A percentile compares a stretch with the other conserved stretches of the same genome.
Conservation (phyloP, 2,113 vertebrate species). For the Chaenogobius annularis region DNA sequence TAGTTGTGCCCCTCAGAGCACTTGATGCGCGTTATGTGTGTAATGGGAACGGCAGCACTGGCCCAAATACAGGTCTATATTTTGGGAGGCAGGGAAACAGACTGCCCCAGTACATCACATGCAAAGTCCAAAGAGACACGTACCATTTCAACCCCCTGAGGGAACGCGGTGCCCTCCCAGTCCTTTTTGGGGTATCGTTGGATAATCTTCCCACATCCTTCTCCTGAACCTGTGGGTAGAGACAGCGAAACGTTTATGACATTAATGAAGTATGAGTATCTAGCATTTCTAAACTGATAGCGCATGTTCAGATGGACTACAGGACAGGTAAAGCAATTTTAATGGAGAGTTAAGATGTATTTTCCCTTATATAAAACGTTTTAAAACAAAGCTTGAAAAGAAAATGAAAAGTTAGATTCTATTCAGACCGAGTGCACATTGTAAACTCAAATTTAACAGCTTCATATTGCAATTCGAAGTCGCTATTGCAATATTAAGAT, state of each 20-base stretch:
- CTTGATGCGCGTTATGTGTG: no score
- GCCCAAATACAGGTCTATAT: not conserved
- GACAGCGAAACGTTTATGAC: slow-evolving; percentile 7
- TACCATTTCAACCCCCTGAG: slow-evolving; percentile 98
- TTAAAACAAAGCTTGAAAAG: not conserved
- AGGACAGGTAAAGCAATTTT: not conserved
- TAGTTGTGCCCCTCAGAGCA: no score
- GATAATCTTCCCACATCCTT: slow-evolving; percentile 96
- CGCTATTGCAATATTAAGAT: no score
- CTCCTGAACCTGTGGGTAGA: slow-evolving; percentile 82
- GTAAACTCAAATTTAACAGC: no score
- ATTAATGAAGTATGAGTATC: not conserved
- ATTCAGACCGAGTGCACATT: no score
- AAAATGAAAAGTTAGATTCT: no score
- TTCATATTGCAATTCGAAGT: no score
- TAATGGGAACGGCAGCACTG: no score
- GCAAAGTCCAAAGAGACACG: slow-evolving; percentile 56
- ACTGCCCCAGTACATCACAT: not conserved
- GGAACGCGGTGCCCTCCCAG: slow-evolving; percentile 96
- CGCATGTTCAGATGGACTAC: not conserved
- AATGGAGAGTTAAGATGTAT: no score
- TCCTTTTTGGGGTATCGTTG: slow-evolving; percentile 96
- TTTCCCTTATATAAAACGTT: no score
- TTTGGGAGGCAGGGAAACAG: not conserved
- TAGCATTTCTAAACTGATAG: not conserved